Percentiles rank a stretch among this genome's conserved stretches.
Conservation (phyloP, 2,888 invertebrate genomes). For the Drosophila cracens region DNA sequence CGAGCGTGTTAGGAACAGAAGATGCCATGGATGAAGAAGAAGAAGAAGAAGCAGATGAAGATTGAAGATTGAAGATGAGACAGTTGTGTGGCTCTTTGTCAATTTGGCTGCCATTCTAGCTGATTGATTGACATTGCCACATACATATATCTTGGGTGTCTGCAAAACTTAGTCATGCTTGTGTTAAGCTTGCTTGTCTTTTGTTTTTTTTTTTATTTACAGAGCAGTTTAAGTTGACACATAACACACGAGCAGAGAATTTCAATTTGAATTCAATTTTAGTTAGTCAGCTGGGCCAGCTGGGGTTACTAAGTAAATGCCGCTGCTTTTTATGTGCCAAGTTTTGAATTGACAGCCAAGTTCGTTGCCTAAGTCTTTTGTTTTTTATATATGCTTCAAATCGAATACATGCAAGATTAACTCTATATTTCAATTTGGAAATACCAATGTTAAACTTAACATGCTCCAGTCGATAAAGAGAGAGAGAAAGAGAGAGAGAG, state of each 20-base stretch:
- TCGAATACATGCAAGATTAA: background rate
- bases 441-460: background rate
- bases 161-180: background rate
- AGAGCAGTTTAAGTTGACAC: conserved; percentile 32
- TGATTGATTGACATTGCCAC: conserved; percentile 78
- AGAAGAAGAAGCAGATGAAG: conserved; percentile 26
- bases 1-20: conserved; percentile 39
- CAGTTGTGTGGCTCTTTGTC: conserved; percentile 52
- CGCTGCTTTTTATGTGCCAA: conserved; percentile 35
- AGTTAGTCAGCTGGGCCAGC: conserved; percentile 45
- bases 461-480: background rate
- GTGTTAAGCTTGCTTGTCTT: conserved; percentile 16
- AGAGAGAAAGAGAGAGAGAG: background rate
- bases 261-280: conserved; percentile 55
- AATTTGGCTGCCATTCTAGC: conserved; percentile 71
- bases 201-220: conserved; percentile 57
- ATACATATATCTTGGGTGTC: conserved; percentile 50
- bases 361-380: conserved; percentile 76
- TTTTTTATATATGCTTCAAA: conserved; percentile 16
- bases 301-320: conserved; percentile 54
- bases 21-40: conserved; percentile 26
- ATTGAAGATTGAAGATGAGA: conserved; percentile 35
- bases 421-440: background rate
- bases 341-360: conserved; percentile 58
- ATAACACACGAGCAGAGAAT: conserved; percentile 34